Conservation (phyloP, 2,113 vertebrate genomes). For the Dipodomys merriami region DNA sequence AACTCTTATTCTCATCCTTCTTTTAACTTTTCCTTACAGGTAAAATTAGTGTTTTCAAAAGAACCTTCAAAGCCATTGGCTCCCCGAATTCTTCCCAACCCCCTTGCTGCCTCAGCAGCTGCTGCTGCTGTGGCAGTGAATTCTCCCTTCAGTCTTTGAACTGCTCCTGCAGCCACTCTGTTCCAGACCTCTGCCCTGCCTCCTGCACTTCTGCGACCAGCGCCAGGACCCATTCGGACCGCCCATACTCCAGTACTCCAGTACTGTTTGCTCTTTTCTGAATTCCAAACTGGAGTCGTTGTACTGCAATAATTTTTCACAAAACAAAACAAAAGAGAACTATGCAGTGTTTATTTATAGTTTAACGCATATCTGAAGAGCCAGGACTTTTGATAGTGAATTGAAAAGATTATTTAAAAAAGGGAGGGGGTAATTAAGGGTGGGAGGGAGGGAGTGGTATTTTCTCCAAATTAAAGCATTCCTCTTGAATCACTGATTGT, state of each 20-base stretch:
- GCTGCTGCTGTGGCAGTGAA: constrained; percentile 91
- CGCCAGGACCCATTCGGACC: constrained; percentile 96
- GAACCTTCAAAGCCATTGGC: constrained; percentile 92
- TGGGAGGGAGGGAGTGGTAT: constrained; percentile 79
- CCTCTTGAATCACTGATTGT: constrained; percentile 85
- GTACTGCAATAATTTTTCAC: constrained; percentile 96
- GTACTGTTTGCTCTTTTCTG: constrained; percentile 97
- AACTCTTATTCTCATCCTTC: constrained; percentile 65
- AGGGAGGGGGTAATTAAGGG: not conserved
- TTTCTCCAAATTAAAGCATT: constrained; percentile 88
- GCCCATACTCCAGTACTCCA: constrained; percentile 94
- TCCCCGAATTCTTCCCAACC: constrained; percentile 92
- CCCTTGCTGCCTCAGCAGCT: constrained; percentile 90
- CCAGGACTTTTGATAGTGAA: constrained; percentile 89
- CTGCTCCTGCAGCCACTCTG: constrained; percentile 89
- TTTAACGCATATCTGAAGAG: constrained; percentile 87
- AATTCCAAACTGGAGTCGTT: constrained; percentile 85
- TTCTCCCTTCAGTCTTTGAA: constrained; percentile 92
- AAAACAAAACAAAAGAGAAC: constrained; percentile 90
- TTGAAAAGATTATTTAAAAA: constrained; percentile 83
- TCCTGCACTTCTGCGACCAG: constrained; percentile 93
- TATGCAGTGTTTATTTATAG: constrained; percentile 97
- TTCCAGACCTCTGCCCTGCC: constrained; percentile 95
- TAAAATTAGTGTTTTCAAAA: constrained; percentile 93
- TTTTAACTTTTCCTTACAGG: constrained; percentile 84